Percentiles rank a stretch among this genome's conserved stretches.
Evolutionary conservation across 1,140 invertebrate genomes (phyloP).

Genomic region (Philaenus spumarius): DNA sequence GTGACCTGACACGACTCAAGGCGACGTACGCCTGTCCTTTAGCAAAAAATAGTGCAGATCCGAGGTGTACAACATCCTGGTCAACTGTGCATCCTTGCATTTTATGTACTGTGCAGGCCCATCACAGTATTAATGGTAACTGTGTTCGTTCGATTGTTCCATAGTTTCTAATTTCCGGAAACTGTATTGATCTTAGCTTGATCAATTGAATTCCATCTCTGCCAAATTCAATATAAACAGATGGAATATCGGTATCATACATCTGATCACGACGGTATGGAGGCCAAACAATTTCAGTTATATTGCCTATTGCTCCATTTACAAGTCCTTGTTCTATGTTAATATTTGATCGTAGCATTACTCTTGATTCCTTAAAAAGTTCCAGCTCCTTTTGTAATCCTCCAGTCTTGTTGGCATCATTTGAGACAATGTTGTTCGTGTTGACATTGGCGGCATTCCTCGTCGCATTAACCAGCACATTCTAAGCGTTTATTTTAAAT

Average conservation of each 20-base stretch:
- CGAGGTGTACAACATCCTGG: slow-evolving; percentile 35
- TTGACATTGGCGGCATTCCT: no score
- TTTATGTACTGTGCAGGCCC: slow-evolving; percentile 37
- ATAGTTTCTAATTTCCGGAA: slow-evolving; percentile 22
- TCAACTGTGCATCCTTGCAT: slow-evolving; percentile 37
- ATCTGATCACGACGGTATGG: slow-evolving; percentile 28
- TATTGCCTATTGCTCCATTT: slow-evolving; percentile 34
- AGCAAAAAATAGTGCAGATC: slow-evolving; percentile 28
- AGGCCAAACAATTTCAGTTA: slow-evolving; percentile 32
- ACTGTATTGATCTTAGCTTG: slow-evolving; percentile 21
- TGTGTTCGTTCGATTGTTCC: slow-evolving; percentile 33
- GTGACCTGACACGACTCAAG: no score
- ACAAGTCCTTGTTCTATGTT: slow-evolving; percentile 35
- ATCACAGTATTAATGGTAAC: slow-evolving; percentile 36
- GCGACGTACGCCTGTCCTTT: slow-evolving; percentile 29
- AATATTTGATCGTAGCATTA: slow-evolving; percentile 39
- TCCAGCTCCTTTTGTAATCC: slow-evolving; percentile 25
- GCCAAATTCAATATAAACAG: slow-evolving; percentile 27
- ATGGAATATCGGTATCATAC: slow-evolving; percentile 26
- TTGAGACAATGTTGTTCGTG: neutral
- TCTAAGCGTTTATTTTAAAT: no score
- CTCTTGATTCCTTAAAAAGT: slow-evolving; percentile 29
- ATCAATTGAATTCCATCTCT: slow-evolving; percentile 18
- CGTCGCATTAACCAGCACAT: no score
- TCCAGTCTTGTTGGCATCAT: no score